Evolutionary conservation across 2,888 invertebrate genomes (phyloP).

Genomic region (Cyclophora punctaria): DNA sequence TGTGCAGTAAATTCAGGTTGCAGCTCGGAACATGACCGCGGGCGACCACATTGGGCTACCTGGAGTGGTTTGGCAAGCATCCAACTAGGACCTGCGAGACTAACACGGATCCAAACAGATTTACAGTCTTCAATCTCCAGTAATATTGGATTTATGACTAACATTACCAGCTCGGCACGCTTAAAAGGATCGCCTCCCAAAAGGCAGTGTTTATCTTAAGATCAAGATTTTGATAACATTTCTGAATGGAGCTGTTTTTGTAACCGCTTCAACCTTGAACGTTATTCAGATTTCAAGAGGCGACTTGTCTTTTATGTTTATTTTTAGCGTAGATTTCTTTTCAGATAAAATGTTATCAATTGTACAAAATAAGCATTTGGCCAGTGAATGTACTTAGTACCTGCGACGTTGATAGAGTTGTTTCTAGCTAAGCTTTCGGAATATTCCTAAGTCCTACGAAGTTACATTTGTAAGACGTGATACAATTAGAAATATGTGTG

Average conservation of each 20-base stretch:
- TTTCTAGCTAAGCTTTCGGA: slow-evolving; percentile 10
- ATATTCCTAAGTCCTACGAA: slow-evolving; percentile 9
- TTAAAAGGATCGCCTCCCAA: slow-evolving; percentile 18
- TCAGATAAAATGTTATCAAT: too few relatives aligned
- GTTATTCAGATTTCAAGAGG: too few relatives aligned
- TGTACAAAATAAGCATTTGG: too few relatives aligned
- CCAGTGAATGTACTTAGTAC: neutral
- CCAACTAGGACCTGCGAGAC: slow-evolving; percentile 27
- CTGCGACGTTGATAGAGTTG: slow-evolving; percentile 8
- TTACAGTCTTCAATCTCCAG: slow-evolving; percentile 32
- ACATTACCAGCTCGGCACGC: slow-evolving; percentile 22
- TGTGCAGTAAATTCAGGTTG: slow-evolving; percentile 26
- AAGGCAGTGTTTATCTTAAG: slow-evolving; percentile 20
- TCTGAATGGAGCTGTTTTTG: slow-evolving; percentile 9
- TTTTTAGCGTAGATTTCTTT: too few relatives aligned
- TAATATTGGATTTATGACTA: slow-evolving; percentile 32
- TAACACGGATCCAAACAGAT: slow-evolving; percentile 26
- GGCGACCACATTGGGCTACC: slow-evolving; percentile 38
- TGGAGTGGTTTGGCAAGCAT: slow-evolving; percentile 43
- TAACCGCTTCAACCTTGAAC: neutral
- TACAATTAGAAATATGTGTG: slow-evolving; percentile 42
- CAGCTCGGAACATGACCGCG: slow-evolving; percentile 30
- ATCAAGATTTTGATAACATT: slow-evolving; percentile 20
- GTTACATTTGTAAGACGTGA: slow-evolving; percentile 18
- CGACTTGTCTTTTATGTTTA: too few relatives aligned